Conservation (phyloP, 2,113 vertebrate species). For the Misgurnus mizolepis region DNA sequence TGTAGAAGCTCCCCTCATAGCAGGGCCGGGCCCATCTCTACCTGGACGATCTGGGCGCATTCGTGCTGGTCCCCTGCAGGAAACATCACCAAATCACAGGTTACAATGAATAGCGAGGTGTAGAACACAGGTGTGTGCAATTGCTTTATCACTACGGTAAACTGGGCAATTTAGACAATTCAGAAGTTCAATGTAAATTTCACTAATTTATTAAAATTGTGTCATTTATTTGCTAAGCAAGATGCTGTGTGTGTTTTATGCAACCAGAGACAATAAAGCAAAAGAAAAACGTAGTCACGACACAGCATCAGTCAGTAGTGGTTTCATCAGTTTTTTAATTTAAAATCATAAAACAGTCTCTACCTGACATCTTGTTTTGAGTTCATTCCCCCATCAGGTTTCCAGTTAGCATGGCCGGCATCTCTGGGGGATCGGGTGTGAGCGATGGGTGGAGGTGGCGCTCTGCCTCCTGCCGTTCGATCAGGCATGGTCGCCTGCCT, state of each 20-base stretch:
- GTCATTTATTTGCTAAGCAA: too few relatives aligned
- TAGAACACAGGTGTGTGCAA: too few relatives aligned
- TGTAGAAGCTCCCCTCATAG: slow-evolving; percentile 80
- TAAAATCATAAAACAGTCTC: not conserved
- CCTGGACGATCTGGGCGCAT: slow-evolving; percentile 84
- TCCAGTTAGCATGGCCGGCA: slow-evolving; percentile 82
- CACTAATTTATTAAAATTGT: too few relatives aligned
- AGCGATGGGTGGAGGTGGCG: slow-evolving; percentile 73
- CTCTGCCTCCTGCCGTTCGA: slow-evolving; percentile 71
- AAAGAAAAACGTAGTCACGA: not conserved
- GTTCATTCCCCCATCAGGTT: slow-evolving; percentile 80
- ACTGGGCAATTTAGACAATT: too few relatives aligned
- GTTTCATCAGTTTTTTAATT: too few relatives aligned
- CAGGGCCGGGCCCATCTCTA: slow-evolving; percentile 83
- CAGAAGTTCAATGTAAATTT: too few relatives aligned
- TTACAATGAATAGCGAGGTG: too few relatives aligned
- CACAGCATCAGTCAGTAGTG: too few relatives aligned
- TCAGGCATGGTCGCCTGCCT: slow-evolving; percentile 85
- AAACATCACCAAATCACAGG: not conserved
- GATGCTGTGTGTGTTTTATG: not conserved
- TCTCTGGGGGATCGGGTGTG: slow-evolving; percentile 85
- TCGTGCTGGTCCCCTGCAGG: slow-evolving; percentile 67
- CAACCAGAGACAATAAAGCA: not conserved
- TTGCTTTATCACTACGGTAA: too few relatives aligned
- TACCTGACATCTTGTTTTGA: slow-evolving; percentile 89